phyloP scores from a whole-genome alignment of 2,113 vertebrate genomes.

The Tetrao urogallus region DNA sequence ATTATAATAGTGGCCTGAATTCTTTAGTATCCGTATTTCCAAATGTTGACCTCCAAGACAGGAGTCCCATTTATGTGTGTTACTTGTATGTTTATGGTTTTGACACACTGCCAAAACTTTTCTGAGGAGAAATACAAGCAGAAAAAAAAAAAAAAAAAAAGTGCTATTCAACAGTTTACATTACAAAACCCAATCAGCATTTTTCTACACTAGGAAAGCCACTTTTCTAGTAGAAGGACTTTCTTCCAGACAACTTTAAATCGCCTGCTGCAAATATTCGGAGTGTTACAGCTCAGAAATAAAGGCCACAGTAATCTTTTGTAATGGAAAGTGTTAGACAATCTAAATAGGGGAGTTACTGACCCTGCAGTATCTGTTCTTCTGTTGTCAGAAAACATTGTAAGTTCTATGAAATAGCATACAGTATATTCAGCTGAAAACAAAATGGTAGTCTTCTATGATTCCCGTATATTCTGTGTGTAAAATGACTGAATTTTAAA shows the following conservation, averaged over 20 bases:
- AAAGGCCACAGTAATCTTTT: slow-evolving; percentile 37
- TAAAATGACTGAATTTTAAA: neutral
- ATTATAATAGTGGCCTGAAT: neutral
- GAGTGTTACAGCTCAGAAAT: slow-evolving; percentile 30
- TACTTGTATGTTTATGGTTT: neutral
- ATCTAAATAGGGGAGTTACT: slow-evolving; percentile 18
- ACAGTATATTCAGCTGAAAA: neutral
- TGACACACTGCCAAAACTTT: neutral
- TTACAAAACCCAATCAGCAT: neutral
- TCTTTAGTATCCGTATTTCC: neutral
- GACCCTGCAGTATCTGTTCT: slow-evolving; percentile 10
- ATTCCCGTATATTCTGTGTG: neutral
- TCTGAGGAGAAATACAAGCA: neutral
- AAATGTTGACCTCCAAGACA: neutral
- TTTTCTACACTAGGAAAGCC: neutral
- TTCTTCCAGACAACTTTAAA: slow-evolving; percentile 29
- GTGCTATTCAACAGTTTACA: neutral
- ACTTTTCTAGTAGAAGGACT: neutral
- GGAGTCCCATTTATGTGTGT: neutral
- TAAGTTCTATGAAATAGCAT: neutral
- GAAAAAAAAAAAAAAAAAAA: neutral
- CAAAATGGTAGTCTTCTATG: neutral
- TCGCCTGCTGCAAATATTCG: neutral
- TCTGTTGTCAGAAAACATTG: slow-evolving; percentile 14
- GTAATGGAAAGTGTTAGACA: slow-evolving; percentile 37